phyloP scores from a whole-genome alignment of 2,888 invertebrate genomes.

The Lymantria dispar region DNA sequence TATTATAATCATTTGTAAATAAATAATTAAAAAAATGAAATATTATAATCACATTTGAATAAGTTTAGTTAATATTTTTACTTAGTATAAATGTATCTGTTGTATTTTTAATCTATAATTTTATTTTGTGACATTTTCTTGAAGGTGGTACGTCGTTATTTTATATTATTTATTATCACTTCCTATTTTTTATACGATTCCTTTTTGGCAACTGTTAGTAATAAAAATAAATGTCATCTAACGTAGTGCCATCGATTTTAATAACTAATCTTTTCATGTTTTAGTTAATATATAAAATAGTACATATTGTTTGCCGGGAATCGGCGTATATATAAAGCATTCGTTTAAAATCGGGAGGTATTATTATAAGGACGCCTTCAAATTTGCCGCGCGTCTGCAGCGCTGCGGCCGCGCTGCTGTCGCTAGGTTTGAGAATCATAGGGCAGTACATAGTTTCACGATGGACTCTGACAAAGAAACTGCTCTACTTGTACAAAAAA shows the following conservation, averaged over 20 bases:
- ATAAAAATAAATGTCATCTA: neutral
- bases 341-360: too few species aligned
- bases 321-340: neutral
- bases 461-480: too few species aligned
- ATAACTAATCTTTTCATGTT: neutral
- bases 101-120: constrained; percentile 13
- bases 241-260: neutral
- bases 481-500: too few species aligned
- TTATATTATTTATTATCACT: constrained; percentile 8
- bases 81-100: constrained; percentile 24
- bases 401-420: too few species aligned
- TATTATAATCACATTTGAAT: constrained; percentile 33
- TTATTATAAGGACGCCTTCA: too few species aligned
- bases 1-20: constrained; percentile 58
- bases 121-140: constrained; percentile 8
- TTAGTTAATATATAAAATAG: neutral
- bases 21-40: constrained; percentile 38
- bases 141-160: constrained; percentile 12
- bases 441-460: too few species aligned
- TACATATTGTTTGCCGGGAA: neutral
- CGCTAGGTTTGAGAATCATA: too few species aligned
- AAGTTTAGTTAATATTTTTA: constrained; percentile 25
- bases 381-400: too few species aligned
- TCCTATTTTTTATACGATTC: neutral
- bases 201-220: neutral